Conservation (phyloP, 2,888 invertebrate species). For the Drosophila anceps region DNA sequence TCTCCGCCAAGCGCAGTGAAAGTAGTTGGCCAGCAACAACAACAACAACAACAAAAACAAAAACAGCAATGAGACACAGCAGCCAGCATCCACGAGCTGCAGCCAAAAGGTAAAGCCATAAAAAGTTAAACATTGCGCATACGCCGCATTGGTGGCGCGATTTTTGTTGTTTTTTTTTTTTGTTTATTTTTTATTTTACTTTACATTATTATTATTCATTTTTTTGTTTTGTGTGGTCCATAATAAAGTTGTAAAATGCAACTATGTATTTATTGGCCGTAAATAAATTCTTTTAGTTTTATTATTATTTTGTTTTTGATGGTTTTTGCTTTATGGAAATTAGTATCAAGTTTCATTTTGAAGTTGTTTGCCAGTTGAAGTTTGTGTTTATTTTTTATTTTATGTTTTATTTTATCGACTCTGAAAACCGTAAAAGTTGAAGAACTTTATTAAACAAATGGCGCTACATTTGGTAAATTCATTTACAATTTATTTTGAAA, state of each 20-base stretch:
- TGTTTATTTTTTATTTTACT: conserved; percentile 23
- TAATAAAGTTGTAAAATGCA: conserved; percentile 70
- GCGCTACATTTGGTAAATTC: conserved; percentile 2
- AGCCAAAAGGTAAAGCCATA: conserved; percentile 55
- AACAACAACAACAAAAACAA: conserved; percentile 14
- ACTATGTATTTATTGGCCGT: conserved; percentile 67
- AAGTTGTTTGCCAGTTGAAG: conserved; percentile 18
- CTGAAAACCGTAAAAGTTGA: not conserved
- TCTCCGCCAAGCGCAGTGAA: conserved; percentile 48
- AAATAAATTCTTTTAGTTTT: conserved; percentile 39
- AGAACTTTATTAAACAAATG: conserved; percentile 1
- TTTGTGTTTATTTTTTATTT: conserved; percentile 11
- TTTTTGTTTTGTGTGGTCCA: conserved; percentile 35
- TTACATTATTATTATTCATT: conserved; percentile 33
- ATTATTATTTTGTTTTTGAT: conserved; percentile 26
- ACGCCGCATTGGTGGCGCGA: conserved; percentile 43
- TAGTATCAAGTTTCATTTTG: conserved; percentile 27
- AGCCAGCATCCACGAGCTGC: conserved; percentile 39
- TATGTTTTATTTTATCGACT: conserved; percentile 7
- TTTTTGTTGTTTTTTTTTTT: conserved; percentile 1
- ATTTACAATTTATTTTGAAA: not conserved
- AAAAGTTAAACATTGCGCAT: conserved; percentile 66
- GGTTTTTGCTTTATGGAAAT: conserved; percentile 38
- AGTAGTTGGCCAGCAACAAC: conserved; percentile 33
- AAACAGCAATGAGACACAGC: not conserved